These are phyloP conservation scores for Morbakka virulenta DNA, from an alignment of 30 jellyfish, hydroid and myxozoan genomes.

Conservation along the genomic window DNA sequence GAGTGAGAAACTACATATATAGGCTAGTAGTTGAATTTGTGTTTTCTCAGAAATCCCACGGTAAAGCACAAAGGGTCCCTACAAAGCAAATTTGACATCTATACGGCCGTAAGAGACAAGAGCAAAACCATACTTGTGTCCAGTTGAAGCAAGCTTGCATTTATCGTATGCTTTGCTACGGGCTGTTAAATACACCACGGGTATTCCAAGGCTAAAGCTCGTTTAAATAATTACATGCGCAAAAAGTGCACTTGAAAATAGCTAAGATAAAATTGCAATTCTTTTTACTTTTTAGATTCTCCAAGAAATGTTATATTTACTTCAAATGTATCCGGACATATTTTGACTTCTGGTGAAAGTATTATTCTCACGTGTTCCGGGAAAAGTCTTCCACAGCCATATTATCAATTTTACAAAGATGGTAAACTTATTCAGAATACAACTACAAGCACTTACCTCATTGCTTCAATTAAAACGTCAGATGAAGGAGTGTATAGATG, in stretches of 20 bases:
- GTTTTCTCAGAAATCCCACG: too few species aligned
- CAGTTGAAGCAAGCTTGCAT: too few species aligned
- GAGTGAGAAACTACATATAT: too few species aligned
- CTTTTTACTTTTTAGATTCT: neutral
- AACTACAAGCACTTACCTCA: slow-evolving; percentile 20
- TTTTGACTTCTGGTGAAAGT: slow-evolving; percentile 24
- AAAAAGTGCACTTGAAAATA: neutral
- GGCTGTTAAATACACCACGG: too few species aligned
- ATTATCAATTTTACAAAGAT: slow-evolving; percentile 46
- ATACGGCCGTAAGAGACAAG: too few species aligned
- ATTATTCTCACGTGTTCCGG: slow-evolving; percentile 47
- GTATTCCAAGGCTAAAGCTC: too few species aligned
- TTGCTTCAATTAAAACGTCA: slow-evolving; percentile 5
- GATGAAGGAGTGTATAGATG: slow-evolving; percentile 57
- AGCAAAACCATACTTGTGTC: too few species aligned
- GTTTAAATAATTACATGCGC: too few species aligned
- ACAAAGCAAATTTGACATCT: too few species aligned
- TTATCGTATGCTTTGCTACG: too few species aligned
- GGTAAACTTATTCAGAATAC: slow-evolving; percentile 18
- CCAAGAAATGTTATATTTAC: slow-evolving; percentile 38
- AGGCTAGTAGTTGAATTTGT: too few species aligned
- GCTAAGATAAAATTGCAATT: neutral
- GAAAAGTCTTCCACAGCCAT: slow-evolving; percentile 38
- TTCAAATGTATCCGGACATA: slow-evolving; percentile 5
- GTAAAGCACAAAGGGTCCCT: too few species aligned